Base-by-base conservation (phyloP, 2,797 vertebrate species). In the Dicrostonyx torquatus region DNA sequence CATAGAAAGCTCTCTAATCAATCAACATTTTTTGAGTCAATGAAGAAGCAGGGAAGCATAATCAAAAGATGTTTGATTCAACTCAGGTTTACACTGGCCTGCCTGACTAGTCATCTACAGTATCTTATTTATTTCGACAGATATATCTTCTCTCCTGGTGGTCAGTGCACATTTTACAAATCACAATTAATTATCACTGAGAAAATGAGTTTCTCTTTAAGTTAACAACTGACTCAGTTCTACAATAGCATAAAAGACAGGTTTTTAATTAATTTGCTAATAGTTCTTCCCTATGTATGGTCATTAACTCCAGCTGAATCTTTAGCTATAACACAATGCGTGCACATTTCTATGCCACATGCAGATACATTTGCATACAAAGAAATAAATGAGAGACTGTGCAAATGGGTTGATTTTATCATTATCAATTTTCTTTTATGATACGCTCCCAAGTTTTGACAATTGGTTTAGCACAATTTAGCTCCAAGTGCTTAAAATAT, bases 401-500 rank as follows among this genome's bases (percentile, higher is more conserved):
- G 68, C 55, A 97, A 92, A 95, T 87, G 11, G 12, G 50, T 89
- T 95, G 64, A 87, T 93, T 94, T 94, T 94, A 94, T 90, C 91
- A 94, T 45, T 91, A 95, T 94, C 94, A 83, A 91, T 97, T 97
- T 93, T 95, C 87, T 96, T 96, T 96, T 96, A 93, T 37, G 43
- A 55, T 95, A 78, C 11, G 93, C 80, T 92, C 91, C 55, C 80
- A 95, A 93, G 92, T 96, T 97, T 97, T 97, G 95, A 97, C 96
- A 96, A 97, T 53, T 96, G 76, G 95, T 92, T 80, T 97, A 96
- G 94, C 83, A 97, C 90, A 97, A 93, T 97, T 98, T 96, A 97
- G 96, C 87, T 97, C 87, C 92, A 96, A 97, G 80, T 97, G 84
- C 96, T 98, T 96, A 97, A 98, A 98, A 95, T 96, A 95, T 83